A percentile compares a stretch with the other conserved stretches of the same genome.
These are phyloP conservation scores for Ophraella communa DNA, from an alignment of 2,888 invertebrate species.

Conservation along the genomic window DNA sequence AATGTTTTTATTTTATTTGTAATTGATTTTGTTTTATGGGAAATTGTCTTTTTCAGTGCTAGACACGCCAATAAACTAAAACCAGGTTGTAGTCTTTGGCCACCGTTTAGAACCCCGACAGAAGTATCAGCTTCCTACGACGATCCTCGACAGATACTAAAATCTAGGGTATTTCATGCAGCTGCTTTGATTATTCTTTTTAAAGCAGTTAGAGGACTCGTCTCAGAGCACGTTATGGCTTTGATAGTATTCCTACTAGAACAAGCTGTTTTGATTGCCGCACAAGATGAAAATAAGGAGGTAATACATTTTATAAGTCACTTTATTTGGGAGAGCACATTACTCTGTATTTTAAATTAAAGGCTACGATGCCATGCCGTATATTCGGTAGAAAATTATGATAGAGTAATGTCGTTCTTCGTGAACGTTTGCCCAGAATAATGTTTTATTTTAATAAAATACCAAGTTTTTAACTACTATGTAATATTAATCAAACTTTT, in stretches of 20 bases:
- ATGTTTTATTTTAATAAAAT: too few relatives aligned
- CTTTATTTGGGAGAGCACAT: not conserved
- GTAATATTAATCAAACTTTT: too few relatives aligned
- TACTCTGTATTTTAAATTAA: too few relatives aligned
- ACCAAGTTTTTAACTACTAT: too few relatives aligned
- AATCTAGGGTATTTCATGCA: constrained; percentile 71
- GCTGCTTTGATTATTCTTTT: constrained; percentile 82
- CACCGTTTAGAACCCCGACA: constrained; percentile 78
- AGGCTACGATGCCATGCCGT: too few relatives aligned
- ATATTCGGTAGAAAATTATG: too few relatives aligned
- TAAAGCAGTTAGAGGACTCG: constrained; percentile 78
- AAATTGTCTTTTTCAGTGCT: constrained; percentile 49
- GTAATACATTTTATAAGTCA: constrained; percentile 37
- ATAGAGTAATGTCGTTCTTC: too few relatives aligned
- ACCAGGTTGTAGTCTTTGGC: constrained; percentile 67
- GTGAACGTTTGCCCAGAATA: too few relatives aligned
- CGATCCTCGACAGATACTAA: constrained; percentile 70
- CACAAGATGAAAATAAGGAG: constrained; percentile 58
- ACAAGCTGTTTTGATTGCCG: constrained; percentile 70
- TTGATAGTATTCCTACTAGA: constrained; percentile 86
- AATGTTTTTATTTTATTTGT: too few relatives aligned
- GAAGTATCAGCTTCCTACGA: constrained; percentile 69
- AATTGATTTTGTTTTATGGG: constrained; percentile 10
- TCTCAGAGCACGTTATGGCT: constrained; percentile 89
- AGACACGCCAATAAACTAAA: constrained; percentile 54